These are phyloP conservation scores for Catharus ustulatus DNA, from an alignment of 2,797 vertebrate genomes.

Conservation along the genomic window DNA sequence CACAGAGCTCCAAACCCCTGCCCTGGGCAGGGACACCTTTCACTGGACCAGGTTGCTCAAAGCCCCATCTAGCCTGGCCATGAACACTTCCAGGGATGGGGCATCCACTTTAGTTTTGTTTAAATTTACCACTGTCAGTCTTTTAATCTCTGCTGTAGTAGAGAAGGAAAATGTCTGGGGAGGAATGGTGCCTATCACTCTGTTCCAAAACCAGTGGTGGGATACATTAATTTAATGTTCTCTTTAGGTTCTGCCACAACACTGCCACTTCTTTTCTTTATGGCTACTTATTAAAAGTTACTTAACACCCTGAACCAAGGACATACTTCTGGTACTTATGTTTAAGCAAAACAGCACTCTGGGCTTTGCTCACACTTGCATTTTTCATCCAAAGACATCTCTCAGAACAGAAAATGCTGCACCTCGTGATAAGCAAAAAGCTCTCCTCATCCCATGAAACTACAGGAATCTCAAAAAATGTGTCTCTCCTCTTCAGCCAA, in stretches of 20 bases:
- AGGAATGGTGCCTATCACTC: neutral
- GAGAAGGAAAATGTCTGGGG: neutral
- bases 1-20: fast-evolving
- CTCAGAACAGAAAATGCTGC: neutral
- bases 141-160: neutral
- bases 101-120: neutral
- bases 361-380: neutral
- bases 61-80: neutral
- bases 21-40: neutral
- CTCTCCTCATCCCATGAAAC: fast-evolving
- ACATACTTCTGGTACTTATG: neutral
- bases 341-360: neutral
- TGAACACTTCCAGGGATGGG: neutral
- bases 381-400: neutral
- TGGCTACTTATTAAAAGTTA: neutral
- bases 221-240: neutral
- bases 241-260: neutral
- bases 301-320: neutral
- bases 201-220: neutral
- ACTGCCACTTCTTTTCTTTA: neutral
- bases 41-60: neutral
- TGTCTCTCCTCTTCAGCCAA: neutral
- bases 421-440: neutral
- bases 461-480: neutral
- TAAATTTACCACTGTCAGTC: neutral